These are phyloP conservation scores for Gari tellinella DNA, from an alignment of 2,888 invertebrate genomes.

Conservation along the genomic window DNA sequence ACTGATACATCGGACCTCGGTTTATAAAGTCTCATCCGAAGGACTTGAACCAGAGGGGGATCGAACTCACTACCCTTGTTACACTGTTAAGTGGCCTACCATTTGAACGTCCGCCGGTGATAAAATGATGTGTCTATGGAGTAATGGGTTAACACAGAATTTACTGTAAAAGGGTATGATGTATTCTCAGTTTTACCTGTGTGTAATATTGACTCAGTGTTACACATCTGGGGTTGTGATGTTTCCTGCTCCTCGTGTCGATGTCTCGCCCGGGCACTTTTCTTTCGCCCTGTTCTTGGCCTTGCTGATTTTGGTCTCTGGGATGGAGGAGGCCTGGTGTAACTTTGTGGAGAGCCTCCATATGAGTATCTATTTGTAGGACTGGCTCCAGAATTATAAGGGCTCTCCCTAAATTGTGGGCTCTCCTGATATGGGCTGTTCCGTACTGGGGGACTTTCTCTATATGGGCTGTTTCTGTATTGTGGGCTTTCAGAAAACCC, in stretches of 20 bases:
- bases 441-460: slow-evolving; percentile 10
- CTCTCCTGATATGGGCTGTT: slow-evolving; percentile 23
- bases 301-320: slow-evolving; percentile 60
- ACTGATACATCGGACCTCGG: no score
- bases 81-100: no score
- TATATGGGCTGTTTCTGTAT: slow-evolving; percentile 44
- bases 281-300: slow-evolving; percentile 55
- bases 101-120: no score
- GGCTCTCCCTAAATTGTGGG: slow-evolving; percentile 40
- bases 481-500: slow-evolving; percentile 37
- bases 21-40: no score
- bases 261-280: slow-evolving; percentile 48
- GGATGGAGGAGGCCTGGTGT: slow-evolving; percentile 40
- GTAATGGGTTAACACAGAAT: no score
- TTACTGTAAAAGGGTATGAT: not conserved
- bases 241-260: slow-evolving; percentile 52
- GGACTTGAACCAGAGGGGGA: no score
- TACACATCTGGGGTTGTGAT: slow-evolving; percentile 52
- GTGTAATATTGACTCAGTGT: slow-evolving; percentile 47
- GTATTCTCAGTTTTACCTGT: slow-evolving; percentile 20
- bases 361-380: slow-evolving; percentile 29
- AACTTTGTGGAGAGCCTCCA: slow-evolving; percentile 5
- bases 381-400: slow-evolving; percentile 30
- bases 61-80: no score
- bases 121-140: no score